Evolutionary conservation across 2,797 vertebrate species (phyloP).

Genomic region (Cynopterus sphinx): DNA sequence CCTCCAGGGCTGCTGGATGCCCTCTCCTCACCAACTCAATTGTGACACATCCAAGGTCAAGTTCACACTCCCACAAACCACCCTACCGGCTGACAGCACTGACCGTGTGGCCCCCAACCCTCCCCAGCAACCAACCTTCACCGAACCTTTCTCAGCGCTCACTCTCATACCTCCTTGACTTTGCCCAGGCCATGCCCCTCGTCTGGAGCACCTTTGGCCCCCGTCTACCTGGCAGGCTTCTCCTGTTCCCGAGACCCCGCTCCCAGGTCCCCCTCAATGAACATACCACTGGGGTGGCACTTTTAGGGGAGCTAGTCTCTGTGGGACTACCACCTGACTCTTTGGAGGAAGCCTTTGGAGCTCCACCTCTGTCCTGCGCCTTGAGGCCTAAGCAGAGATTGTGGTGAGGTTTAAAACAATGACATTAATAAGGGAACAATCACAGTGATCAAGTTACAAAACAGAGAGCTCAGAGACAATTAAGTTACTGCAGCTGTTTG

Average conservation of each 20-base stretch:
- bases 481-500: not conserved
- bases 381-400: not conserved
- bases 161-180: not conserved
- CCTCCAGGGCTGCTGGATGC: not conserved
- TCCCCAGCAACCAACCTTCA: not conserved
- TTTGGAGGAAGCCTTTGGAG: not conserved
- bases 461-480: not conserved
- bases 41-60: not conserved
- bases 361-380: not conserved
- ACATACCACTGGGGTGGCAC: not conserved
- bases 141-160: no score
- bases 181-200: accelerated
- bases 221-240: no score
- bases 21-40: not conserved
- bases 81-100: not conserved
- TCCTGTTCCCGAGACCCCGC: accelerated
- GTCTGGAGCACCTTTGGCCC: accelerated
- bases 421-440: conserved; percentile 58
- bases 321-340: accelerated
- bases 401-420: not conserved
- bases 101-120: not conserved
- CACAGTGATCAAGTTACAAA: conserved; percentile 43
- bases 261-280: accelerated
- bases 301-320: not conserved
- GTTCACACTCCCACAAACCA: not conserved